phyloP scores from a whole-genome alignment of 2,113 vertebrate genomes.

The Callaeas wilsoni region DNA sequence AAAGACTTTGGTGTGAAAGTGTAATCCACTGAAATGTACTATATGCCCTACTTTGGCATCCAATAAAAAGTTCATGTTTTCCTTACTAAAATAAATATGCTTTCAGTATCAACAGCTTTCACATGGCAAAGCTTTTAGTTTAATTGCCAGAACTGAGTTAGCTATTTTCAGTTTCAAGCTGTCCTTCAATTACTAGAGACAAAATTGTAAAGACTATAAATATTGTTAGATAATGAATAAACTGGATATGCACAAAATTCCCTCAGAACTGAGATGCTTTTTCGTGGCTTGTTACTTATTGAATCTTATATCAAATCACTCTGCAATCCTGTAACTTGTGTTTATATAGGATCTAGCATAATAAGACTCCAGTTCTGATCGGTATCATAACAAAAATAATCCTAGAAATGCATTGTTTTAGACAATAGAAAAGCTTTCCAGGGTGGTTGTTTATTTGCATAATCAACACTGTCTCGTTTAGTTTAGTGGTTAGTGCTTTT shows the following conservation, averaged over 20 bases:
- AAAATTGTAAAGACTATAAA: not conserved
- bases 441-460: not conserved
- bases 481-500: conserved; percentile 2
- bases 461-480: conserved; percentile 4
- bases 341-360: not conserved
- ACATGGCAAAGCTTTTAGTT: conserved; percentile 1
- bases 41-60: not conserved
- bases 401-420: not conserved
- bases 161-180: conserved; percentile 1
- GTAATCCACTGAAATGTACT: not conserved
- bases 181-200: not conserved
- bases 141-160: not conserved
- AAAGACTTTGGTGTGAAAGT: not conserved
- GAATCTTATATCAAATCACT: not conserved
- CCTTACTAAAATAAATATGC: not conserved
- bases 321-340: not conserved
- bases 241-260: not conserved
- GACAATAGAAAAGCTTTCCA: not conserved
- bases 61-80: not conserved
- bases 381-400: not conserved
- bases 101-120: conserved; percentile 1
- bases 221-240: not conserved
- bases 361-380: not conserved
- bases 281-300: not conserved
- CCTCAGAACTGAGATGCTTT: not conserved